Percentiles rank a stretch among this genome's conserved stretches.
phyloP scores from a whole-genome alignment of 2,888 invertebrate species.

The Leucophora obtusa region DNA sequence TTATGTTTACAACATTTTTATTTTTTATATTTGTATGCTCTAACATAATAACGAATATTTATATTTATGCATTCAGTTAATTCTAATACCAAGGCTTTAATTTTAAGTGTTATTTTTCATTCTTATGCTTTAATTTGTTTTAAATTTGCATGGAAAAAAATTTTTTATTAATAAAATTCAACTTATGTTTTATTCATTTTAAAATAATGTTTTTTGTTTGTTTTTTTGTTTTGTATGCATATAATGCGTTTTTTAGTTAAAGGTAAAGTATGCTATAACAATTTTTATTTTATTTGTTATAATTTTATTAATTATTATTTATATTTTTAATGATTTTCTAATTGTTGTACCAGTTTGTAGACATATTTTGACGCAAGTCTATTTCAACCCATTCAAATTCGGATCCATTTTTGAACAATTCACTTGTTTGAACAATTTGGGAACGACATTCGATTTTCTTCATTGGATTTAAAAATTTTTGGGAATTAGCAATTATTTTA shows the following conservation, averaged over 20 bases:
- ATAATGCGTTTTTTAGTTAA: slow-evolving; percentile 27
- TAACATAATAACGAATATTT: slow-evolving; percentile 13
- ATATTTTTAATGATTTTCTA: too few relatives aligned
- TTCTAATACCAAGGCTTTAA: slow-evolving; percentile 7
- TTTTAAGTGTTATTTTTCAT: slow-evolving; percentile 21
- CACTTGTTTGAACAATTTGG: too few relatives aligned
- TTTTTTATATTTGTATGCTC: neutral
- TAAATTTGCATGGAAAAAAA: slow-evolving; percentile 53
- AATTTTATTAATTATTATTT: too few relatives aligned
- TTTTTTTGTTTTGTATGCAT: slow-evolving; percentile 44
- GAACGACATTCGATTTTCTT: too few relatives aligned
- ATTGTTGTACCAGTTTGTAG: too few relatives aligned
- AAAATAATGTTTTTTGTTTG: slow-evolving; percentile 26
- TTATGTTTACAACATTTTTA: neutral
- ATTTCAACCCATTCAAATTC: too few relatives aligned
- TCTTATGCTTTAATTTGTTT: slow-evolving; percentile 45
- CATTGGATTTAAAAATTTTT: too few relatives aligned
- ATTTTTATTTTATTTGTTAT: too few relatives aligned
- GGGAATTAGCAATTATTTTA: too few relatives aligned
- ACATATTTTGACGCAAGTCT: too few relatives aligned
- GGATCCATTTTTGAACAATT: too few relatives aligned
- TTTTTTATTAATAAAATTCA: slow-evolving; percentile 53
- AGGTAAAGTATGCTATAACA: slow-evolving; percentile 42
- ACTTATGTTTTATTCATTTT: slow-evolving; percentile 37
- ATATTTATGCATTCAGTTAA: slow-evolving; percentile 8